Evolutionary conservation across 2,113 vertebrate species (phyloP), one percentile per base, ranked within the genome.

Genomic region (Cyphomyrus plagiostoma): DNA sequence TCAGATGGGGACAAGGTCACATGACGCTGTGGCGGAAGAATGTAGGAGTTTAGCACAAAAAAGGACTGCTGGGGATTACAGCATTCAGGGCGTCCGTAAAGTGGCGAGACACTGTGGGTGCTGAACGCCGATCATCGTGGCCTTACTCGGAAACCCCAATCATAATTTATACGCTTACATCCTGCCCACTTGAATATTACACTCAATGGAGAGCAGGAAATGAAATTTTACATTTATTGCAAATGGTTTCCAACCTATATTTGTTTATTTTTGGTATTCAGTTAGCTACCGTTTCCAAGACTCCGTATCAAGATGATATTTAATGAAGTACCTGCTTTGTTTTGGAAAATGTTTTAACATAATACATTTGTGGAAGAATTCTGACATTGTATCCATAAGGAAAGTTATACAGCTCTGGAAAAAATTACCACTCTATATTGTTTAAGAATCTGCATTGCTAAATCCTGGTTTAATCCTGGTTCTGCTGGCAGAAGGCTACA

Each of bases 101-200:
- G 86, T 9, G 10, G n/a, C 30, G 58, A 70, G 56, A n/a, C 19
- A 17, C n/a, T 49, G 3, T 7, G 39, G 39, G n/a, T 58, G 50
- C 26, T 46, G 45, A 80, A 89, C 58, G 50, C 82, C 11, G 86
- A 70, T 70, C 23, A 70, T 26, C 23, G 6, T 8, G 10, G 45
- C n/a, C 82, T 30, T 56, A 52, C 50, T 84, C 23, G 56, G 26
- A 58, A n/a, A 58, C 66, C 39, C 26, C 85, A 74, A 53, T 88
- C 49, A 62, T 49, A 35, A 89, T 87, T 82, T 87, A 86, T 86
- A 10, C 39, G 62, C 42, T 77, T 50, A 91, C 82, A 62, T 45
- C 70, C 50, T 35, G 19, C 88, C 82, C 42, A 82, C 39, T 11
- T 49, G 23, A 89, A 88, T 50, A n/a, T n/a, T 45, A n/a, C 19